A percentile compares a stretch with the other conserved stretches of the same genome.
Evolutionary conservation across 2,888 invertebrate genomes (phyloP).

Genomic region (Adelognathus sp.): DNA sequence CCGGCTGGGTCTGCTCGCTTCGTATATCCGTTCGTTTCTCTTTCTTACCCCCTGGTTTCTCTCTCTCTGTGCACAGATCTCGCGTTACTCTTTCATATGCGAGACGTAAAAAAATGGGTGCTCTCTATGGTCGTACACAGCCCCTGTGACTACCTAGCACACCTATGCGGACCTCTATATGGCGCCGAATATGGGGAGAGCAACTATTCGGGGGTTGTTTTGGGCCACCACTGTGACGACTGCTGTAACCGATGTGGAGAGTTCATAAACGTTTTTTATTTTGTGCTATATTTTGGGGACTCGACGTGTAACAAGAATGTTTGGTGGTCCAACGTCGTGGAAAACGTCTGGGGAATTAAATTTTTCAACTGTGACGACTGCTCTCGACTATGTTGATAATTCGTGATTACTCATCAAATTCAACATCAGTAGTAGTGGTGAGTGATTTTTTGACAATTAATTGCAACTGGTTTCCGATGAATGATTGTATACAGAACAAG

Average conservation of each 20-base stretch:
- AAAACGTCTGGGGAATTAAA: neutral
- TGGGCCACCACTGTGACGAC: conserved; percentile 45
- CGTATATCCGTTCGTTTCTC: conserved; percentile 16
- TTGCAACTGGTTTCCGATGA: neutral
- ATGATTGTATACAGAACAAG: no score
- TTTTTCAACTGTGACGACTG: no score
- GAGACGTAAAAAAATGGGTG: conserved; percentile 31
- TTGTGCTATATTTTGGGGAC: conserved; percentile 26
- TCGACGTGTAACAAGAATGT: neutral
- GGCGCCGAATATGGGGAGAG: conserved; percentile 16
- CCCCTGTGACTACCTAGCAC: neutral
- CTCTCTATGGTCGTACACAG: conserved; percentile 1
- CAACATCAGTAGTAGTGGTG: no score
- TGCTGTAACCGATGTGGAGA: conserved; percentile 29
- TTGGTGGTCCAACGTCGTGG: no score
- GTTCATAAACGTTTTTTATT: conserved; percentile 49
- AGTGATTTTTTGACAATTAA: no score
- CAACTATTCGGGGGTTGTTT: conserved; percentile 53
- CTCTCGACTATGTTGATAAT: no score
- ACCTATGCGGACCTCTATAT: neutral
- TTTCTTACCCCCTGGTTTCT: conserved; percentile 42
- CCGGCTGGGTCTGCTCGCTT: conserved; percentile 59
- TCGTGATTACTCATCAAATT: no score
- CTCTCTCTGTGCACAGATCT: conserved; percentile 29
- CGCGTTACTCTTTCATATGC: conserved; percentile 62